These are phyloP conservation scores for Pseudorectes ferrugineus DNA, from an alignment of 2,113 vertebrate species.

Conservation along the genomic window DNA sequence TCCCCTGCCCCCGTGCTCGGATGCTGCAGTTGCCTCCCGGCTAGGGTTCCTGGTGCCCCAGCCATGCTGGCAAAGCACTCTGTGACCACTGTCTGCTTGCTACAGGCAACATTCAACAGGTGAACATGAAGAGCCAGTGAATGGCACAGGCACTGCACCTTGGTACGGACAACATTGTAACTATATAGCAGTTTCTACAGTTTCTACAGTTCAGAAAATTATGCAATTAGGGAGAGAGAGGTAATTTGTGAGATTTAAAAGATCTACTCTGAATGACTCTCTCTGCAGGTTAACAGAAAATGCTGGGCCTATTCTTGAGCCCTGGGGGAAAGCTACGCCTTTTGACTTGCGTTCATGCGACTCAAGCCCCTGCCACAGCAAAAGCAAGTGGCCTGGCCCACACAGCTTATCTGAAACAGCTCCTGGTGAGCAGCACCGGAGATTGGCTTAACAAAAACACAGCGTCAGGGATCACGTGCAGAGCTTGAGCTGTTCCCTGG, in stretches of 20 bases:
- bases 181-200: not conserved
- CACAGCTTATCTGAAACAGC: not conserved
- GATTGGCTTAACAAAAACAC: rapidly evolving
- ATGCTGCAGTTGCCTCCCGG: rapidly evolving
- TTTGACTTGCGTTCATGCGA: rapidly evolving
- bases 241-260: not conserved
- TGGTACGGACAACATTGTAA: not conserved
- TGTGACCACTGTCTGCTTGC: not conserved
- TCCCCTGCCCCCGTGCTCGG: not conserved
- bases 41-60: not conserved
- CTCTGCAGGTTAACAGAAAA: not conserved
- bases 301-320: not conserved
- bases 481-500: not conserved
- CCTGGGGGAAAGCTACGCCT: not conserved
- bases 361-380: not conserved
- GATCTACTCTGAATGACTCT: not conserved
- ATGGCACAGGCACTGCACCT: not conserved
- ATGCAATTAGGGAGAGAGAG: not conserved
- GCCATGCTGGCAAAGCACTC: not conserved
- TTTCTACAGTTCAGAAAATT: not conserved
- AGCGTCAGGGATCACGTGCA: rapidly evolving
- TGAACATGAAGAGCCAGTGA: not conserved
- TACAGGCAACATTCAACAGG: not conserved
- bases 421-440: not conserved
- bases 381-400: not conserved